phyloP scores from a whole-genome alignment of 2,113 vertebrate genomes.

The Orientallactaga bullata region DNA sequence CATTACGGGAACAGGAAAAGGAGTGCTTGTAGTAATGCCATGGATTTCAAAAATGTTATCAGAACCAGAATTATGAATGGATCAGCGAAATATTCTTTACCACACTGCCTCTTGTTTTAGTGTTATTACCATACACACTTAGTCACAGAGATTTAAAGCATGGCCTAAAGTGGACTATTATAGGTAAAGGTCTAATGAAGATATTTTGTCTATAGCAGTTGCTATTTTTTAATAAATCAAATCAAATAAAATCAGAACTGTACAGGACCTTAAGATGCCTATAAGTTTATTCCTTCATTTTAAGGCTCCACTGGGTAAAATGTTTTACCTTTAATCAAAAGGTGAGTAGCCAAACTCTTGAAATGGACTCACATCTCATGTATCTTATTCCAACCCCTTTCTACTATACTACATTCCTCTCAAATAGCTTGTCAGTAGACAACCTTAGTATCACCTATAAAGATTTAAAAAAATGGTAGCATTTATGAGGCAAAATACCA shows the following conservation, averaged over 20 bases:
- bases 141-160: slow-evolving; percentile 58
- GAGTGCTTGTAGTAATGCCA: slow-evolving; percentile 62
- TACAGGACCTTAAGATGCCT: slow-evolving; percentile 23
- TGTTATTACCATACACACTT: slow-evolving; percentile 53
- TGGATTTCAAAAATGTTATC: slow-evolving; percentile 66
- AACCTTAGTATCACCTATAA: not conserved
- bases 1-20: slow-evolving; percentile 60
- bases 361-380: not conserved
- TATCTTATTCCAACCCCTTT: not conserved
- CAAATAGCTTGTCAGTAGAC: not conserved
- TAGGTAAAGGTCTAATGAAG: slow-evolving; percentile 40
- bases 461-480: no score
- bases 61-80: slow-evolving; percentile 69
- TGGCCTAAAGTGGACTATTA: slow-evolving; percentile 23
- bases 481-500: slow-evolving; percentile 33
- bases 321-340: slow-evolving; percentile 34
- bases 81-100: slow-evolving; percentile 57
- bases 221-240: slow-evolving; percentile 54
- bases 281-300: slow-evolving; percentile 35
- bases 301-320: not conserved
- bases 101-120: slow-evolving; percentile 68
- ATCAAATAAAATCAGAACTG: slow-evolving; percentile 24
- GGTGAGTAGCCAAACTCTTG: slow-evolving; percentile 13
- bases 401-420: not conserved
- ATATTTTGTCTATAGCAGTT: slow-evolving; percentile 56